phyloP scores from a whole-genome alignment of 2,888 invertebrate species.

The Laothoe populi region DNA sequence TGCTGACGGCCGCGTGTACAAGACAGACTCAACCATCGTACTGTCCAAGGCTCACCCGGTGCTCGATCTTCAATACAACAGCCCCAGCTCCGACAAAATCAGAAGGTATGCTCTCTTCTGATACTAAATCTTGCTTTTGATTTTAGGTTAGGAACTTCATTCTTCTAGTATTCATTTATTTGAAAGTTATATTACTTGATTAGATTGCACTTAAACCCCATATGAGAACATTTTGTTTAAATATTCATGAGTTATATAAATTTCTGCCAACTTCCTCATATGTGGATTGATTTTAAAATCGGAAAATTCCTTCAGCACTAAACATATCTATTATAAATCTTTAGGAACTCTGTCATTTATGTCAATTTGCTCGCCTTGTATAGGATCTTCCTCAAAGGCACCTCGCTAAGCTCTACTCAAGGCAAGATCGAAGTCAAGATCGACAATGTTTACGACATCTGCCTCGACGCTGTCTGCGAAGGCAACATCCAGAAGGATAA shows the following conservation, averaged over 20 bases:
- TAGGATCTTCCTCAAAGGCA: conserved; percentile 70
- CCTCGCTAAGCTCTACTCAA: conserved; percentile 81
- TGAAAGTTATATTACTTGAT: no score
- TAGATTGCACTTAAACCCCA: no score
- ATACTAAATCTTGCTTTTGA: no score
- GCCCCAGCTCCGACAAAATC: conserved; percentile 71
- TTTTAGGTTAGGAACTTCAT: no score
- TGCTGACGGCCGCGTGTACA: conserved; percentile 85
- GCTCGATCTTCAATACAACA: conserved; percentile 81
- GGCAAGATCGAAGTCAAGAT: conserved; percentile 84
- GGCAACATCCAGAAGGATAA: conserved; percentile 86
- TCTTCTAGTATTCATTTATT: no score
- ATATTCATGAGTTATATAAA: no score
- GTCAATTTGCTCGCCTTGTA: not conserved
- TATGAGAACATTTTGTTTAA: no score
- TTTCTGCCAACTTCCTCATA: no score
- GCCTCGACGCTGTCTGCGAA: conserved; percentile 81
- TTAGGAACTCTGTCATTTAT: conserved; percentile 1
- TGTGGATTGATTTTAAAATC: no score
- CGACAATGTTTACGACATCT: conserved; percentile 80
- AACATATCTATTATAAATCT: no score
- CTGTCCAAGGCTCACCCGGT: conserved; percentile 82
- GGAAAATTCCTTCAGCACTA: no score
- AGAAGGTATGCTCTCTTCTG: conserved; percentile 56
- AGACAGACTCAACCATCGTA: conserved; percentile 79